Evolutionary conservation across 2,888 invertebrate genomes (phyloP), one percentile per base, ranked within the genome.

Genomic region (Orthosia cruda): DNA sequence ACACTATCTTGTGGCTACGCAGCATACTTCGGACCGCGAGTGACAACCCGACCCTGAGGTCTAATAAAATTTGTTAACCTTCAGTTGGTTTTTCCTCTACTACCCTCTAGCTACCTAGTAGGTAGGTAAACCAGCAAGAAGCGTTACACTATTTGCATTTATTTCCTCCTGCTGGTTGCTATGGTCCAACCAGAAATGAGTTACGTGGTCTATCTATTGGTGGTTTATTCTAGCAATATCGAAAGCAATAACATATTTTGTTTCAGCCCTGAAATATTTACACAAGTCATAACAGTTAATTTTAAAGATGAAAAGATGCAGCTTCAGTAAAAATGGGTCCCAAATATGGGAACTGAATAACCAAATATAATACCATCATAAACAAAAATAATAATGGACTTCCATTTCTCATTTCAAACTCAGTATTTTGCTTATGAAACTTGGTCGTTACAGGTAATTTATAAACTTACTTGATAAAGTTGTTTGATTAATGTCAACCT

Each of bases 371-470:
- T n/a, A 52, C n/a, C 45, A 23, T 65, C 64, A 84, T 76, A 84
- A 90, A 87, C 86, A 85, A 86, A 84, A 89, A 89, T 86, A 73
- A 86, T 88, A 88, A 88, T 83, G 59, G 80, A 80, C 75, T 77
- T 81, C 83, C 84, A 80, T 84, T 83, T 77, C 84, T 88, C 78
- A 74, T 82, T 88, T 68, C 82, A 59, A 77, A 75, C 49, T 86
- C 82, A 83, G 88, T 87, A 89, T 91, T 91, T 89, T 87, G 86
- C 77, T 91, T 84, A 81, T 81, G 76, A 88, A 90, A 89, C 83
- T 89, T 88, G 74, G 77, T 77, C 87, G 84, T 83, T 81, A 77
- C 72, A 87, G 88, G 89, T 90, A 90, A 90, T 89, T 89, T 85
- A 85, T 88, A 84, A 84, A 87, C 75, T 89, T 72, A 81, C 84